Evolutionary conservation across 2,797 vertebrate genomes (phyloP).

Genomic region (Helarctos malayanus): DNA sequence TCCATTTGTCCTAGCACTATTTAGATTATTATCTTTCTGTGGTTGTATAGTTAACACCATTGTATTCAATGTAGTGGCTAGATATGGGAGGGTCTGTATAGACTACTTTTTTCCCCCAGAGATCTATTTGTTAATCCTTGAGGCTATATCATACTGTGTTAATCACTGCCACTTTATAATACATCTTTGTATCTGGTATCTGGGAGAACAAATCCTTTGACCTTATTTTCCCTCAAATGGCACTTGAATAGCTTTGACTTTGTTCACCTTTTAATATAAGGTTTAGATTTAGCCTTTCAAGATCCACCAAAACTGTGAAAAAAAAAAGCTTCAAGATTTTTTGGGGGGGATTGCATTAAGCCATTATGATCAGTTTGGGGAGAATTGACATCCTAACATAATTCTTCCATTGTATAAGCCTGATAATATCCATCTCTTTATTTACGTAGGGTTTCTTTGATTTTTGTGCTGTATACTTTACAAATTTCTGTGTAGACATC

Average conservation of each 20-base stretch:
- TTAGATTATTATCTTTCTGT: neutral
- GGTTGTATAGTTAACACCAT: neutral
- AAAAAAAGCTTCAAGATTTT: neutral
- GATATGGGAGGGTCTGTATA: neutral
- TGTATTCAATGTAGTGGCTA: neutral
- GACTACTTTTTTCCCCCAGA: neutral
- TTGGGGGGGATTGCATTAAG: neutral
- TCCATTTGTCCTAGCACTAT: neutral
- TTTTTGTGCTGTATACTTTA: neutral
- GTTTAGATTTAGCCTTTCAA: conserved; percentile 24
- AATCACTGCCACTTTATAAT: neutral
- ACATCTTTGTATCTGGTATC: neutral
- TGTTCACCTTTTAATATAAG: conserved; percentile 1
- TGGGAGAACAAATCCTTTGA: neutral
- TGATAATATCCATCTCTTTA: neutral
- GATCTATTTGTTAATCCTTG: neutral
- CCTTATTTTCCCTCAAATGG: neutral
- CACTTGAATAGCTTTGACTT: neutral
- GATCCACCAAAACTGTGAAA: neutral
- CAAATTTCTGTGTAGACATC: neutral
- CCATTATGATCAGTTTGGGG: neutral
- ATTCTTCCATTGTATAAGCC: neutral
- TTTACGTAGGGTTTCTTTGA: neutral
- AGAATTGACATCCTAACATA: neutral
- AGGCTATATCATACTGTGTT: neutral